These are phyloP conservation scores for Syngnathus typhle DNA, from an alignment of 2,113 vertebrate genomes.

Conservation along the genomic window DNA sequence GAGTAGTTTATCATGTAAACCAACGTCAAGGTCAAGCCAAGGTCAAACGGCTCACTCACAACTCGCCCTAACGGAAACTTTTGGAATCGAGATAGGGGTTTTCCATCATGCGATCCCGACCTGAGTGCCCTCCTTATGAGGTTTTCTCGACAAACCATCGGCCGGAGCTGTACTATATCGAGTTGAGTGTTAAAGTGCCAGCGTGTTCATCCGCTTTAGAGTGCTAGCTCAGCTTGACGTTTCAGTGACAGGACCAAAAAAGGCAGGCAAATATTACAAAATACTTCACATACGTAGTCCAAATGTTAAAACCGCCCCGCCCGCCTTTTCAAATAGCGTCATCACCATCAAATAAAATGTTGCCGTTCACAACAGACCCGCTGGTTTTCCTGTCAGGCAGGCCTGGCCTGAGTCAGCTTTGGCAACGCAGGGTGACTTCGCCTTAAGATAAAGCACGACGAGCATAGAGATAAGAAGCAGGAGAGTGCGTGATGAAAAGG, in stretches of 20 bases:
- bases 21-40: conserved; percentile 43
- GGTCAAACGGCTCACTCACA: conserved; percentile 36
- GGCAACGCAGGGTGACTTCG: conserved; percentile 48
- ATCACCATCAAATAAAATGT: conserved; percentile 9
- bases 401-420: conserved; percentile 41
- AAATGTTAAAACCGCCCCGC: background rate
- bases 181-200: conserved; percentile 29
- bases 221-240: no score
- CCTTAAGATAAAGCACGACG: conserved; percentile 5
- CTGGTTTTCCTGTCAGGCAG: conserved; percentile 3
- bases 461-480: conserved; percentile 10
- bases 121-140: background rate
- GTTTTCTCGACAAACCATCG: conserved; percentile 22
- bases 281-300: conserved; percentile 9
- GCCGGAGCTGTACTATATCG: conserved; percentile 28
- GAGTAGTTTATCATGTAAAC: conserved; percentile 59
- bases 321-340: no score
- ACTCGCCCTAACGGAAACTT: conserved; percentile 4
- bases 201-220: no score
- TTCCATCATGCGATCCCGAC: background rate
- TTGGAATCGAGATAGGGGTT: conserved; percentile 1
- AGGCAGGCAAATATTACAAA: conserved; percentile 18
- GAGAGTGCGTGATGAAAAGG: conserved; percentile 12
- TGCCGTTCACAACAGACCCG: conserved; percentile 37
- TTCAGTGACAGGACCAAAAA: no score